phyloP scores from a whole-genome alignment of 2,113 vertebrate genomes.

The Boleophthalmus pectinirostris region DNA sequence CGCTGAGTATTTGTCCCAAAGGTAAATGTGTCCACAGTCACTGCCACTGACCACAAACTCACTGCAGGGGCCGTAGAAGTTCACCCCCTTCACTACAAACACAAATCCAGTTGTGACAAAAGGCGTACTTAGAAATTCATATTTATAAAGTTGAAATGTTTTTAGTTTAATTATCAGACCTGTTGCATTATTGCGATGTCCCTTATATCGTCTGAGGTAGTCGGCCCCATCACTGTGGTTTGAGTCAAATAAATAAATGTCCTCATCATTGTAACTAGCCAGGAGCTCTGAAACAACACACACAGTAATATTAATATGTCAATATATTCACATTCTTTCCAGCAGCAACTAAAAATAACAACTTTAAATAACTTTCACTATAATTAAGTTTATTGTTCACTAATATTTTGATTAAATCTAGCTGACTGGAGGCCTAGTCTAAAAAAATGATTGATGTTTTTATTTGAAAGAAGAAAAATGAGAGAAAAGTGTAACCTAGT shows the following conservation, averaged over 20 bases:
- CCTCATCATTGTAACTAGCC: slow-evolving; percentile 94
- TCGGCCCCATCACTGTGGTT: slow-evolving; percentile 92
- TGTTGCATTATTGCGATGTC: slow-evolving; percentile 93
- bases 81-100: slow-evolving; percentile 88
- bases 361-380: too few relatives aligned
- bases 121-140: background rate
- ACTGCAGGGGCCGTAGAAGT: slow-evolving; percentile 90
- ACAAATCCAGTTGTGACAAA: background rate
- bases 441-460: too few relatives aligned
- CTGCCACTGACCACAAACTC: slow-evolving; percentile 94
- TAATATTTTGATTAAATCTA: too few relatives aligned
- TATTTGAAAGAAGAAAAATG: too few relatives aligned
- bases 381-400: too few relatives aligned
- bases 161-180: slow-evolving; percentile 66
- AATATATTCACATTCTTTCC: too few relatives aligned
- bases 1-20: slow-evolving; percentile 94
- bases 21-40: slow-evolving; percentile 93
- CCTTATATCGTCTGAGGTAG: slow-evolving; percentile 89
- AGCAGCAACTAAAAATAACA: too few relatives aligned
- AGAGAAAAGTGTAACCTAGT: too few relatives aligned
- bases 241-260: slow-evolving; percentile 95
- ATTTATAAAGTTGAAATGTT: background rate
- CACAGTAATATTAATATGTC: background rate
- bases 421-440: too few relatives aligned
- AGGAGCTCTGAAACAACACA: slow-evolving; percentile 81